Evolutionary conservation across 1,140 invertebrate genomes (phyloP).

Genomic region (Ganaspis sp.): DNA sequence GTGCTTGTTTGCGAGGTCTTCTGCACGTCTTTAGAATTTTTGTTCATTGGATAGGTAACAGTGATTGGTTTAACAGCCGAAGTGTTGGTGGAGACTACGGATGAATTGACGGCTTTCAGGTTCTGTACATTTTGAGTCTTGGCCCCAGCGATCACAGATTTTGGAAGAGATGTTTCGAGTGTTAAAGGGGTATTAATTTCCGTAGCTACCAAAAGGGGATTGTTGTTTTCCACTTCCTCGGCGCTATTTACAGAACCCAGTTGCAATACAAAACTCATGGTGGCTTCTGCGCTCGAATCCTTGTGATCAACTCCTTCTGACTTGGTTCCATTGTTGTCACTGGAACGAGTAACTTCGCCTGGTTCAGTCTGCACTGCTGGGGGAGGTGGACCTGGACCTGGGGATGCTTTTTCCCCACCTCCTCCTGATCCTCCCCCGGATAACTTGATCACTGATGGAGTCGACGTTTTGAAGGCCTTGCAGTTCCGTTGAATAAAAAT

Average conservation of each 20-base stretch:
- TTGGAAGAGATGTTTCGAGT: constrained; percentile 16
- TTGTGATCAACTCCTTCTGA: constrained; percentile 37
- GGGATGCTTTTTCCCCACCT: constrained; percentile 64
- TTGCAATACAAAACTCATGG: constrained; percentile 68
- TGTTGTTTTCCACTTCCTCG: constrained; percentile 43
- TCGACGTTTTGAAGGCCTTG: constrained; percentile 75
- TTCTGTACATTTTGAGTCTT: constrained; percentile 13
- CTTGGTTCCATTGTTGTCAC: constrained; percentile 36
- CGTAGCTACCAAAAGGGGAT: background rate
- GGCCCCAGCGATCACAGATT: background rate
- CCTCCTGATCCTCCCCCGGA: constrained; percentile 71
- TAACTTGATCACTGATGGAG: constrained; percentile 72
- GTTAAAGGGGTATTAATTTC: constrained; percentile 21
- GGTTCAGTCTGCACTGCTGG: constrained; percentile 49
- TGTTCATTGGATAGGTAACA: constrained; percentile 54
- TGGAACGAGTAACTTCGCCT: constrained; percentile 30
- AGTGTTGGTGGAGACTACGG: constrained; percentile 8
- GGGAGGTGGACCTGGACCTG: constrained; percentile 63
- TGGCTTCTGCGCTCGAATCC: constrained; percentile 55
- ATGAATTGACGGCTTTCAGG: constrained; percentile 7
- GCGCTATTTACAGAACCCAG: constrained; percentile 52
- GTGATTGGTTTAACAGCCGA: constrained; percentile 45
- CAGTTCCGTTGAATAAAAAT: constrained; percentile 57
- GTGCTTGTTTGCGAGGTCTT: constrained; percentile 58
- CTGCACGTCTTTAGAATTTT: constrained; percentile 45